These are phyloP conservation scores for Octodon degus DNA, from an alignment of 2,113 vertebrate species.

Conservation along the genomic window DNA sequence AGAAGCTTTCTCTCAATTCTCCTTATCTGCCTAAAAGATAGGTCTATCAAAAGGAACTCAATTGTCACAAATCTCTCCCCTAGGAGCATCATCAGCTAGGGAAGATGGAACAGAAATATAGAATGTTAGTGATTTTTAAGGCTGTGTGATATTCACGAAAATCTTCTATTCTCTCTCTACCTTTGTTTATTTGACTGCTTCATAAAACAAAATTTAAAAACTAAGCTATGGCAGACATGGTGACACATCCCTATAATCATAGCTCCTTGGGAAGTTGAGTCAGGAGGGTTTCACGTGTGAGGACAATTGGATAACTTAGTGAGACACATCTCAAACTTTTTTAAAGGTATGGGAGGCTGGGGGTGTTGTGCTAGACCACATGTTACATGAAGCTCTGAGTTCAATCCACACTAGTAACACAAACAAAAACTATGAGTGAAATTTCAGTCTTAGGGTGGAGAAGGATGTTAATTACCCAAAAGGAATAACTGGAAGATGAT, in stretches of 20 bases:
- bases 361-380: background rate
- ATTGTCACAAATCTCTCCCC: background rate
- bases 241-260: background rate
- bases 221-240: background rate
- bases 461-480: background rate
- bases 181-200: conserved; percentile 30
- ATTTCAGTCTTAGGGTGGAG: background rate
- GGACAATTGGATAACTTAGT: background rate
- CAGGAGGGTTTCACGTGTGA: background rate
- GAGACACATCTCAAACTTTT: background rate
- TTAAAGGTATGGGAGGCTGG: background rate
- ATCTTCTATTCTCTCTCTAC: background rate
- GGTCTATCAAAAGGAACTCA: background rate
- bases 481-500: background rate
- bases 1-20: background rate
- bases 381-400: no score
- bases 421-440: background rate
- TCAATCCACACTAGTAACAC: background rate
- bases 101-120: background rate
- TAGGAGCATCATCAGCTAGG: background rate
- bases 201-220: conserved; percentile 8
- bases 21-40: background rate
- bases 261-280: background rate
- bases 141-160: background rate
- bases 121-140: conserved; percentile 9